These are phyloP conservation scores for Polietes domitor DNA, from an alignment of 2,888 invertebrate species.

Conservation along the genomic window DNA sequence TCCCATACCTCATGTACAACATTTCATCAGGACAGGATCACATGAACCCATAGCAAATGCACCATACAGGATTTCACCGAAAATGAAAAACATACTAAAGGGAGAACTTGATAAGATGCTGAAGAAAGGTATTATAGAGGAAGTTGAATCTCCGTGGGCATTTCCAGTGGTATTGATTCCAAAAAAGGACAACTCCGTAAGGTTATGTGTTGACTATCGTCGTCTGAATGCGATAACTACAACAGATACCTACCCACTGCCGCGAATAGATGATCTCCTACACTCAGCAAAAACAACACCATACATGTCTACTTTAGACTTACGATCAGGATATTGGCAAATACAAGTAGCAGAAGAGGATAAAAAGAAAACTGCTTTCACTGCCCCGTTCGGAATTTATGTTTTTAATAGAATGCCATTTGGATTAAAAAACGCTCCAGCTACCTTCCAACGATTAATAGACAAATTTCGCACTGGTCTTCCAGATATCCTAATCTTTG, in stretches of 20 bases:
- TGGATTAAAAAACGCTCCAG: conserved; percentile 73
- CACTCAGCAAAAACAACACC: conserved; percentile 70
- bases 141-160: too few species aligned
- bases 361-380: conserved; percentile 73
- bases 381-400: conserved; percentile 74
- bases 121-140: conserved; percentile 24
- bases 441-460: conserved; percentile 72
- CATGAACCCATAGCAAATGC: conserved; percentile 10
- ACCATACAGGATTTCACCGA: conserved; percentile 16
- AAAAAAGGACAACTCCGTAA: conserved; percentile 70
- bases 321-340: conserved; percentile 76
- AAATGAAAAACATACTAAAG: conserved; percentile 22
- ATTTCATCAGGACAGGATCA: background rate
- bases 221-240: conserved; percentile 71
- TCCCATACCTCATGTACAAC: background rate
- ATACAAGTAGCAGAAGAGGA: conserved; percentile 71
- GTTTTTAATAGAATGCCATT: conserved; percentile 75
- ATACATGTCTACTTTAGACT: too few species aligned
- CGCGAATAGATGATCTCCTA: conserved; percentile 77
- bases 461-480: conserved; percentile 70
- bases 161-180: conserved; percentile 62
- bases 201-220: conserved; percentile 74
- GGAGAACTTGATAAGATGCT: conserved; percentile 4
- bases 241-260: conserved; percentile 75
- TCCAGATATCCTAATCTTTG: conserved; percentile 44